Evolutionary conservation across 2,888 invertebrate species (phyloP).

Genomic region (Melanotus villosus): DNA sequence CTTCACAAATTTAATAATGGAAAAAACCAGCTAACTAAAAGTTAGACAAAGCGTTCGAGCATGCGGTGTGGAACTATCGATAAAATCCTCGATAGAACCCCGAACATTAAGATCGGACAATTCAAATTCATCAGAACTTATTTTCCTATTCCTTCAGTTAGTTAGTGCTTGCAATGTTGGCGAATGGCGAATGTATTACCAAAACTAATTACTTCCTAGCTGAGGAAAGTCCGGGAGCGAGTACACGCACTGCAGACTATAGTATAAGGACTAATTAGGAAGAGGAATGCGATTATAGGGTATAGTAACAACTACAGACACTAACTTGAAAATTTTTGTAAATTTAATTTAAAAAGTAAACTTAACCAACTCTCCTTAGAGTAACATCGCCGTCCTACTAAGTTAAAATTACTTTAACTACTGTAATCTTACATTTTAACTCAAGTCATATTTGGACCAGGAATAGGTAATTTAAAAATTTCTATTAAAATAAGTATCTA

Average conservation of each 20-base stretch:
- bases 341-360: too few relatives aligned
- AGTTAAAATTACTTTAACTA: too few relatives aligned
- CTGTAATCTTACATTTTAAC: too few relatives aligned
- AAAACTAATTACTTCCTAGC: conserved; percentile 52
- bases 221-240: conserved; percentile 23
- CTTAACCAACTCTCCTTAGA: too few relatives aligned
- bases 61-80: conserved; percentile 11
- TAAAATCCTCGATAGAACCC: neutral
- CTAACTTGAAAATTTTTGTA: neutral
- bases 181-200: conserved; percentile 49
- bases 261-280: conserved; percentile 9
- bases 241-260: conserved; percentile 12
- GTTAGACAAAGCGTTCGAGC: conserved; percentile 5
- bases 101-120: conserved; percentile 18
- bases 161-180: conserved; percentile 33
- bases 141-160: conserved; percentile 37
- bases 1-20: too few relatives aligned
- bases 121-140: conserved; percentile 29
- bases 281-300: neutral
- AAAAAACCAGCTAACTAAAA: too few relatives aligned
- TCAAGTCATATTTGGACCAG: too few relatives aligned
- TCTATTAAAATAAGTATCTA: too few relatives aligned
- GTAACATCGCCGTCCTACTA: too few relatives aligned
- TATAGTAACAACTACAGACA: neutral
- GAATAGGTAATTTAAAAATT: too few relatives aligned